phyloP scores from a whole-genome alignment of 2,113 vertebrate species.

The Setophaga kirtlandii region DNA sequence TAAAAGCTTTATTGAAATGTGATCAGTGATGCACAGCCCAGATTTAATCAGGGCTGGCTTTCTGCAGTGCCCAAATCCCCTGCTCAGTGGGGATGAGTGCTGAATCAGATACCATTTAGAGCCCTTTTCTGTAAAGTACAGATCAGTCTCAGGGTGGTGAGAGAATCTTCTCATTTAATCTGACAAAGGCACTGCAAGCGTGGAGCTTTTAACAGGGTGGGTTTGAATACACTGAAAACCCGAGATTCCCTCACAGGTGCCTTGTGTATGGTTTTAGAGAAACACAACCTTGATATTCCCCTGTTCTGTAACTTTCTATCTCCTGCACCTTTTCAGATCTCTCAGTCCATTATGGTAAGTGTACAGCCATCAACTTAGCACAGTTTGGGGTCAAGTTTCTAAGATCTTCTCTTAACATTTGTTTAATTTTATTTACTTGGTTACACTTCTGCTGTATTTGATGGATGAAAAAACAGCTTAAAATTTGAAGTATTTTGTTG shows the following conservation, averaged over 20 bases:
- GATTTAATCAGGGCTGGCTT: background rate
- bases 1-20: conserved; percentile 11
- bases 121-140: background rate
- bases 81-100: background rate
- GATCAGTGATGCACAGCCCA: background rate
- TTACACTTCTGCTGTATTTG: background rate
- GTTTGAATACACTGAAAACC: background rate
- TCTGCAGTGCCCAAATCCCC: background rate
- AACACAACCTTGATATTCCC: background rate
- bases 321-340: background rate
- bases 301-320: background rate
- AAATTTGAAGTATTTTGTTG: background rate
- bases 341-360: background rate
- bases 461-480: background rate
- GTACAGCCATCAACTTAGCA: background rate
- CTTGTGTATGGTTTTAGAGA: background rate
- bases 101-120: background rate
- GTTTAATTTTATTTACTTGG: background rate
- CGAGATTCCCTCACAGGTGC: background rate
- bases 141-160: background rate
- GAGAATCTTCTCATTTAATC: background rate
- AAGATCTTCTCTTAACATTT: background rate
- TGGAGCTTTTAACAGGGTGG: background rate
- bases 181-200: background rate
- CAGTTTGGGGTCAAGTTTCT: background rate